Evolutionary conservation across 1,140 invertebrate species (phyloP).

Genomic region (Papilio aristodemus): DNA sequence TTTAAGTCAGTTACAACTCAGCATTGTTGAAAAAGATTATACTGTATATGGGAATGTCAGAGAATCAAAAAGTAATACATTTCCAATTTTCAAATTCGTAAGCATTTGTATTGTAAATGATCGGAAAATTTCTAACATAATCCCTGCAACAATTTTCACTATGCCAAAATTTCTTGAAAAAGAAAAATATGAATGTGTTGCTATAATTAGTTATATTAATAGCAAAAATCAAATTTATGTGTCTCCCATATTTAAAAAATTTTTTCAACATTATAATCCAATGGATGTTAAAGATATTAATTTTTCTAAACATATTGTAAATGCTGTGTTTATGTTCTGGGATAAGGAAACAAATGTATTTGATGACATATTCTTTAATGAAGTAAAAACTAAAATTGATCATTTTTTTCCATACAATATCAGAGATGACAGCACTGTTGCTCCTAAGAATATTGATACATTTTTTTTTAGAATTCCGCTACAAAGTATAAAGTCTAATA

Average conservation of each 20-base stretch:
- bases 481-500: background rate
- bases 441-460: slow-evolving; percentile 34
- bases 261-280: slow-evolving; percentile 47
- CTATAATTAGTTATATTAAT: slow-evolving; percentile 35
- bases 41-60: slow-evolving; percentile 34
- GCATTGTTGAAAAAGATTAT: slow-evolving; percentile 38
- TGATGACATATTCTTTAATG: slow-evolving; percentile 53
- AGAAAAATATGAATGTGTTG: slow-evolving; percentile 46
- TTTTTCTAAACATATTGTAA: slow-evolving; percentile 36
- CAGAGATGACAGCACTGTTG: slow-evolving; percentile 39
- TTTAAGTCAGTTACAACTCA: slow-evolving; percentile 46
- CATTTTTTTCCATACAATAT: slow-evolving; percentile 29
- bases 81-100: slow-evolving; percentile 31
- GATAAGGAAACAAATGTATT: slow-evolving; percentile 49
- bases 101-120: slow-evolving; percentile 19
- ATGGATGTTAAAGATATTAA: slow-evolving; percentile 33
- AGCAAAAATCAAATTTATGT: slow-evolving; percentile 35
- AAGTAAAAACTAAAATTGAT: slow-evolving; percentile 36
- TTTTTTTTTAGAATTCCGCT: slow-evolving; percentile 1
- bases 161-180: slow-evolving; percentile 24
- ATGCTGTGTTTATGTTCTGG: slow-evolving; percentile 53
- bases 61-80: slow-evolving; percentile 25
- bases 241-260: slow-evolving; percentile 47
- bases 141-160: slow-evolving; percentile 28
- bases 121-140: slow-evolving; percentile 14